Base-by-base conservation (phyloP, 2,113 vertebrate species). In the Crotalus tigris region DNA sequence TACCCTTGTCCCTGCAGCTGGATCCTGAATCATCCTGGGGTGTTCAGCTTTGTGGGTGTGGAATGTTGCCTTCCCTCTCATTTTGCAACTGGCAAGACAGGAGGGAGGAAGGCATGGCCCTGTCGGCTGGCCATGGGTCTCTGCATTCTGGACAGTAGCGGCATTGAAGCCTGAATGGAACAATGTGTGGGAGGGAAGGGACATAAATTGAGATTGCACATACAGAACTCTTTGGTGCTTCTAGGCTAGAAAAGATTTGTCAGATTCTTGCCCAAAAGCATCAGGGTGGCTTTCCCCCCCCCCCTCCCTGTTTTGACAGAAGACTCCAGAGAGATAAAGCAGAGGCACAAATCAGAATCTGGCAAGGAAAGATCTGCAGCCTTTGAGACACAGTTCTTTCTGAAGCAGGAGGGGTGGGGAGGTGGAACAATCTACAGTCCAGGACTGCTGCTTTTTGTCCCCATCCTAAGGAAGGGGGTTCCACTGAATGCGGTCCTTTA, bases 51-150 rank as follows among this genome's bases (percentile, higher is more conserved):
- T 85, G 91, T 93, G 93, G 93, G 93, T 64, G 91, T 49, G 75
- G 93, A 93, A 93, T 93, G 91, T 93, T 87, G 89, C 92, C 51
- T 86, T 92, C 93, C 55, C 24, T 89, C 91, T 93, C 69, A 9
- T 85, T 90, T 59, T 75, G 29, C n/a, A 64, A 58, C 87, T 3
- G 46, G 6, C 75, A 19, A 24, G 87, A 49, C 46, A 87, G 85
- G 57, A 85, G 26, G 87, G 44, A 44, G 81, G 88, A 51, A 64
- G 29, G 33, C 55, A 49, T 7, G 69, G 86, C 86, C n/a, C 55
- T 39, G 23, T 87, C 81, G 64, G 90, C 59, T 15, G 39, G 26
- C 69, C 53, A 33, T 81, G 85, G 90, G 93, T 58, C 87, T 81
- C 90, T 49, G 59, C 29, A 6, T 44, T 64, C 39, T 15, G 87